A percentile compares a stretch with the other conserved stretches of the same genome.
Conservation (phyloP, 2,113 vertebrate species). For the Paracanthobrama guichenoti region DNA sequence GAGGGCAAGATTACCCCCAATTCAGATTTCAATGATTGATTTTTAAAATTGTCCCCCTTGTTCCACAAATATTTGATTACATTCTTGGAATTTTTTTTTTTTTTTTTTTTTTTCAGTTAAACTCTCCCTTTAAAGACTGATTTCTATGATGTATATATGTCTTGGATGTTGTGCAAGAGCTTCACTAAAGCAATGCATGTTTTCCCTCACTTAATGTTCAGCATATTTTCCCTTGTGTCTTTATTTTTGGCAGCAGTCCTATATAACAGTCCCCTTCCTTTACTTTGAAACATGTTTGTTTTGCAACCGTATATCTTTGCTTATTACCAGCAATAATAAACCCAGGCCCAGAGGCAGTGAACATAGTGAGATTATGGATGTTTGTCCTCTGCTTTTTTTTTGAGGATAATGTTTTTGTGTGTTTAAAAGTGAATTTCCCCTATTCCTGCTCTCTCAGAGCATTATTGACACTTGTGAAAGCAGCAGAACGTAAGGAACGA, state of each 20-base stretch:
- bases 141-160: not conserved
- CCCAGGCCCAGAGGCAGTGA: slow-evolving; percentile 32
- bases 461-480: slow-evolving; percentile 52
- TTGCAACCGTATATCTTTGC: slow-evolving; percentile 48
- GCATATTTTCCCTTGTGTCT: slow-evolving; percentile 9
- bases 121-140: not conserved
- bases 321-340: slow-evolving; percentile 51
- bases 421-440: slow-evolving; percentile 63
- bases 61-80: not conserved
- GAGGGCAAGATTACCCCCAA: not conserved
- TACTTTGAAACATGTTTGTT: slow-evolving; percentile 46
- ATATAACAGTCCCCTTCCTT: slow-evolving; percentile 28
- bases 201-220: not conserved
- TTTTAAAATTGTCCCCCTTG: not conserved
- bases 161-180: not conserved
- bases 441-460: slow-evolving; percentile 41
- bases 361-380: slow-evolving; percentile 42
- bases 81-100: not conserved
- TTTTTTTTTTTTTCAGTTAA: not conserved
- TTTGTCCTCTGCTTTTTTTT: slow-evolving; percentile 34
- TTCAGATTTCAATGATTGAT: not conserved
- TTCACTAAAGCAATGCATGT: slow-evolving; percentile 8
- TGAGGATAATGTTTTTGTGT: slow-evolving; percentile 39
- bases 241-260: slow-evolving; percentile 18
- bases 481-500: slow-evolving; percentile 45